Conservation (phyloP, 2,113 vertebrate genomes). For the Serilophus lunatus region DNA sequence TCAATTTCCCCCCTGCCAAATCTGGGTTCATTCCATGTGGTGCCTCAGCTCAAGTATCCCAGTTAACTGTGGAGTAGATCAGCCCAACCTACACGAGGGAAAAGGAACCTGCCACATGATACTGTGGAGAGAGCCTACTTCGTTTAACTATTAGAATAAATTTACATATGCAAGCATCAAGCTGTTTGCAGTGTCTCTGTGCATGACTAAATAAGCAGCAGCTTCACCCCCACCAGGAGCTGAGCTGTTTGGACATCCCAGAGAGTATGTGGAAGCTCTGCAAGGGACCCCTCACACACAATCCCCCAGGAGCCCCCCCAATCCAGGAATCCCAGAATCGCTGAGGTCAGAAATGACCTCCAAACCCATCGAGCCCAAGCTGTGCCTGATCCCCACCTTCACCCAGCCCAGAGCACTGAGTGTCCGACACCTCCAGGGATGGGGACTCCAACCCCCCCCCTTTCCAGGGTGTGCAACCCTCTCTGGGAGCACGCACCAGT, state of each 20-base stretch:
- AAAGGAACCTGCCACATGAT: not conserved
- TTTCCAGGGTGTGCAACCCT: not conserved
- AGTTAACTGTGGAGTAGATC: not conserved
- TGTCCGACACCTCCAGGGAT: not conserved
- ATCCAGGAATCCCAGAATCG: not conserved
- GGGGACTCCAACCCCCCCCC: not conserved
- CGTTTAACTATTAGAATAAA: not conserved
- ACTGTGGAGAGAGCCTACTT: not conserved
- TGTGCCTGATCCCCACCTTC: not conserved
- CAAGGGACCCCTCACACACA: not conserved
- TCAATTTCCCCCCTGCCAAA: not conserved
- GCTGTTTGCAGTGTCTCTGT: not conserved
- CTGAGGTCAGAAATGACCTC: not conserved
- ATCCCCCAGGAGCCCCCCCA: not conserved
- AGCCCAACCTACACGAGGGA: not conserved
- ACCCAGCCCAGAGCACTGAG: not conserved
- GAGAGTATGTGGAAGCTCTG: not conserved
- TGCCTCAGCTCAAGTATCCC: not conserved
- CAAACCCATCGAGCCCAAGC: accelerated
- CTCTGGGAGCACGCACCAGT: constrained; percentile 66
- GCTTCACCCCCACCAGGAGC: not conserved
- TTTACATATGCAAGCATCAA: not conserved
- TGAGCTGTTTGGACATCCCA: not conserved
- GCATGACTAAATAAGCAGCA: not conserved
- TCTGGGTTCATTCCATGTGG: not conserved